These are phyloP conservation scores for Xyrichtys novacula DNA, from an alignment of 2,797 vertebrate genomes.

Conservation along the genomic window DNA sequence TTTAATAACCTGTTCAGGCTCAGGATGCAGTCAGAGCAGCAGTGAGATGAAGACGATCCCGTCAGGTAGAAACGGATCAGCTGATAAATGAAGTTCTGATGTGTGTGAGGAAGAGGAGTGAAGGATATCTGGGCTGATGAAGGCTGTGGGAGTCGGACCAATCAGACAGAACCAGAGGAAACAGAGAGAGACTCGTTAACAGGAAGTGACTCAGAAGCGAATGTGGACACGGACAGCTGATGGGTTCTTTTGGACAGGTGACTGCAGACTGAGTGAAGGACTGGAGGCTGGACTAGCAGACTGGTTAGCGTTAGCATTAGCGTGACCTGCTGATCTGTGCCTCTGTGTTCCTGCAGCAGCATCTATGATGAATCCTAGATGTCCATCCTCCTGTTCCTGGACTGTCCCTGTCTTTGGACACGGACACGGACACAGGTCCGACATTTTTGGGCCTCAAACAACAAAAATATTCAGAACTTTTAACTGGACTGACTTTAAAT, in stretches of 20 bases:
- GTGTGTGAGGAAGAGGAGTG: neutral
- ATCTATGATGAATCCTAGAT: too few relatives aligned
- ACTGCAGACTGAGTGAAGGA: constrained; percentile 14
- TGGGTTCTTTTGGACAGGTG: neutral
- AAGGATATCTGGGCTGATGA: constrained; percentile 5
- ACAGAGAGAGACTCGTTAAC: neutral
- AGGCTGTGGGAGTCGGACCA: constrained; percentile 4
- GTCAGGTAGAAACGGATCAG: neutral
- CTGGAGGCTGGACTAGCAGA: neutral
- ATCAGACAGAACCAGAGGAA: constrained; percentile 7
- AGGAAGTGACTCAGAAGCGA: neutral
- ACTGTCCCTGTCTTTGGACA: too few relatives aligned
- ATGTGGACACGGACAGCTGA: neutral
- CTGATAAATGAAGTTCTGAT: constrained; percentile 2
- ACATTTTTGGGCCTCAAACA: too few relatives aligned
- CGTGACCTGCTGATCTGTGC: constrained; percentile 24
- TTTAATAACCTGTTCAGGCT: neutral
- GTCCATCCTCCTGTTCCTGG: too few relatives aligned
- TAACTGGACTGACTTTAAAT: too few relatives aligned
- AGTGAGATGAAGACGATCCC: constrained; percentile 4
- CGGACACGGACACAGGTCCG: too few relatives aligned
- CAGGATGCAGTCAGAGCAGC: constrained; percentile 2
- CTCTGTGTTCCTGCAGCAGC: neutral
- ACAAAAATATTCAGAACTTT: too few relatives aligned
- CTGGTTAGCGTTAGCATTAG: neutral